These are phyloP conservation scores for Pterocles orientalis DNA, from an alignment of 2,113 vertebrate genomes.

Conservation along the genomic window DNA sequence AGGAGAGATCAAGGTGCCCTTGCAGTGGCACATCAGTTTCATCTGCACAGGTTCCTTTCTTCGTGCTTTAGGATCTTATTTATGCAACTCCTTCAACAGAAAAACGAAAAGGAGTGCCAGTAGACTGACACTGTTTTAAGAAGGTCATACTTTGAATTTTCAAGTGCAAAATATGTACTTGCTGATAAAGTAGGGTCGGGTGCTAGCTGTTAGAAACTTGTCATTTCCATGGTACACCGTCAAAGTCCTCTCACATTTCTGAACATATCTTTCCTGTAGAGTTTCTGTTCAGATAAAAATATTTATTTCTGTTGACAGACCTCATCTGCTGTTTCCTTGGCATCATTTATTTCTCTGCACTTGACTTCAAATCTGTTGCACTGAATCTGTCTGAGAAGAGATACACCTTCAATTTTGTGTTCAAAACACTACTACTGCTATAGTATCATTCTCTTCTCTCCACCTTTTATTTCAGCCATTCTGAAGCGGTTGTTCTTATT, in stretches of 20 bases:
- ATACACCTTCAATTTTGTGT: neutral
- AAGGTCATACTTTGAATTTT: neutral
- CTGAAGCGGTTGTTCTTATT: neutral
- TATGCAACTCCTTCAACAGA: neutral
- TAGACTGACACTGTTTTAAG: neutral
- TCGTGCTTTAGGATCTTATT: neutral
- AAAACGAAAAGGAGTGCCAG: neutral
- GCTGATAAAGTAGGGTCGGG: neutral
- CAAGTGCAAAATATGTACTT: neutral
- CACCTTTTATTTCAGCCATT: neutral
- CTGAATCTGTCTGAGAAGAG: neutral
- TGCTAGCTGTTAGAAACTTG: neutral
- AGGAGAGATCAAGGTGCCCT: neutral
- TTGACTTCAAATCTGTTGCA: neutral
- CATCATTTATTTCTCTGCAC: neutral
- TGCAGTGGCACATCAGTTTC: neutral
- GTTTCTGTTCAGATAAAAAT: constrained; percentile 11
- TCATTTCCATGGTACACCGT: neutral
- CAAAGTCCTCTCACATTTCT: neutral
- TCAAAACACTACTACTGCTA: neutral
- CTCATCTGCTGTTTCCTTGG: constrained; percentile 12
- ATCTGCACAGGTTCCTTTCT: neutral
- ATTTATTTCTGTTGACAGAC: constrained; percentile 6
- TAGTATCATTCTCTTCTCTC: neutral
- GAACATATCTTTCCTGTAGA: neutral